Percentiles rank a stretch among this genome's conserved stretches.
Conservation (phyloP, 2,888 invertebrate genomes). For the Drosophila maculinotata region DNA sequence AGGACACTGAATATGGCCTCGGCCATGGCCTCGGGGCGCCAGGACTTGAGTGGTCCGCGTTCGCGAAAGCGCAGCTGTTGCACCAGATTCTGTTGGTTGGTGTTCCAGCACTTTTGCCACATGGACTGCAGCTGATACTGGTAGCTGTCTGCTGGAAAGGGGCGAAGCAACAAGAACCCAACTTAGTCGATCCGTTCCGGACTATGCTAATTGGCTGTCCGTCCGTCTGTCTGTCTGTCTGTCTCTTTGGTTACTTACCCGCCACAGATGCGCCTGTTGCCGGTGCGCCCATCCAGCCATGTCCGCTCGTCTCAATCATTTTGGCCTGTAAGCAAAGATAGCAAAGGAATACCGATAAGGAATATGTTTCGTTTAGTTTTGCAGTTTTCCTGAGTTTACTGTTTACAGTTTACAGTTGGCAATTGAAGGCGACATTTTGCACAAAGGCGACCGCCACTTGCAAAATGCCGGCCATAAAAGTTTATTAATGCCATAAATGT, state of each 20-base stretch:
- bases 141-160: constrained; percentile 91
- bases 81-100: constrained; percentile 94
- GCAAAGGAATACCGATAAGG: constrained; percentile 20
- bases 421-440: constrained; percentile 43
- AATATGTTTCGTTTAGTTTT: constrained; percentile 50
- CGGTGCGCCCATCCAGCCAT: constrained; percentile 84
- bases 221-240: not conserved
- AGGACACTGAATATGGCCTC: constrained; percentile 96
- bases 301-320: constrained; percentile 84
- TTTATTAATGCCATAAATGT: constrained; percentile 81
- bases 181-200: constrained; percentile 39
- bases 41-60: constrained; percentile 95
- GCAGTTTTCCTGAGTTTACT: not conserved
- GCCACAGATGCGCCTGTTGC: constrained; percentile 84
- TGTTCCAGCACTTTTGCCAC: constrained; percentile 99
- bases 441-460: constrained; percentile 31
- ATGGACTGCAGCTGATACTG: constrained; percentile 97
- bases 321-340: constrained; percentile 77
- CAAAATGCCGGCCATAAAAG: constrained; percentile 75
- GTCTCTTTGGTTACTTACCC: constrained; percentile 72
- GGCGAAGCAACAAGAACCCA: constrained; percentile 22
- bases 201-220: constrained; percentile 42
- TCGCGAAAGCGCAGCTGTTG: constrained; percentile 96
- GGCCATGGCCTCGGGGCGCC: constrained; percentile 97
- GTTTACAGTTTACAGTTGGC: constrained; percentile 12